Evolutionary conservation across 1,140 invertebrate species (phyloP), one percentile per base, ranked within the genome.

Genomic region (Colletes latitarsis): DNA sequence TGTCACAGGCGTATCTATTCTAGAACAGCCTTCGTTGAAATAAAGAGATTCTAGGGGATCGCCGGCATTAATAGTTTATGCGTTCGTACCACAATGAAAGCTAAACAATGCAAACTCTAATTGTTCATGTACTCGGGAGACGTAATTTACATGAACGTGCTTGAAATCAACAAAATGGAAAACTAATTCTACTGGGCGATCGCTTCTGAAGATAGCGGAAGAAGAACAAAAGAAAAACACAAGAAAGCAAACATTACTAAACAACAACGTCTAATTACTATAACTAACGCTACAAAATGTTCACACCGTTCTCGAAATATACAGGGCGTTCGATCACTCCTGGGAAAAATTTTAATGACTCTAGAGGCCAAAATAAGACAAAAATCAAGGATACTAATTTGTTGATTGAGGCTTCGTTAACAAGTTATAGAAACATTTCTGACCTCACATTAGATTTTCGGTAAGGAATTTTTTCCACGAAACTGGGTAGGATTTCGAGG

Each of bases 121-220:
- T 15, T 71, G 84, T 71, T 82, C 78, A 68, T 78, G 69, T 84
- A 73, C 68, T 77, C 73, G 9, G 66, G 52, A 39, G 19, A 55
- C n/a, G 68, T 69, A 60, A 77, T 82, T 74, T 85, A 81, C 79
- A 83, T 77, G 69, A 84, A 75, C 78, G 10, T 9, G 0, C 19
- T 19, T 10, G 6, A 49, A 4, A 15, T 12, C 17, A 17, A 14
- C 0, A 58, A 9, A 21, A 55, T 30, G 2, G 3, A 17, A 5
- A 49, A 6, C 14, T 46, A 57, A 17, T 41, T 55, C 19, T 58
- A 76, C 10, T 1, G 15, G 8, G 0, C 49, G 4, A 12, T 3
- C 41, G 8, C 39, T 6, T 0, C 1, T 2, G 14, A 15, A 64
- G 30, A 64, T 9, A 2, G 9, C 43, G 12, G 21, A 15, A 17